Base-by-base conservation (phyloP, 2,888 invertebrate genomes). In the Drosophila mulleri region DNA sequence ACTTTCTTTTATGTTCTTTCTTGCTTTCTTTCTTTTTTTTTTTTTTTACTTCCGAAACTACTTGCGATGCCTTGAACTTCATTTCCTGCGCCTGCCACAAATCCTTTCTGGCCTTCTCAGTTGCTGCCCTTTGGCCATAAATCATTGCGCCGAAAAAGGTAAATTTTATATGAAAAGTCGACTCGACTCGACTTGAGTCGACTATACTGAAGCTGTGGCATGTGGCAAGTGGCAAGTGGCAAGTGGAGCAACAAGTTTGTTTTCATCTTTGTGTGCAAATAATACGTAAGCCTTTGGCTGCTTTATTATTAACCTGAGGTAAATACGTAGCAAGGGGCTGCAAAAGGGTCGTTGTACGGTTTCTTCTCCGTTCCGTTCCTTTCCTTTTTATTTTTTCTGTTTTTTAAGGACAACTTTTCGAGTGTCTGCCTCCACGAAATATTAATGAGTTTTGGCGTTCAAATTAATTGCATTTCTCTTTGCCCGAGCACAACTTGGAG, bases 371-470 rank as follows among this genome's bases (percentile, higher is more conserved):
- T 11, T 18, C 23, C 48, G 26, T 26, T 26, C 26, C 5, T 0
- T 26, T 4, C 26, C 20, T 23, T 23, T 18, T 48, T 59, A 50
- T 41, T 20, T 23, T 45, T 41, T 0, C 7, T 50, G 18, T 35
- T 54, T 57, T 69, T 64, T 44, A 65, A 58, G 67, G 66, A 57
- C 63, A 70, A 62, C 50, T 72, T 77, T 56, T 77, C 61, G 60
- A 86, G 86, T 88, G 84, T 86, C 88, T 80, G 67, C 85, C 75
- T 68, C 73, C 76, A 78, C 67, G 74, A 83, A 84, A 84, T 88
- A 88, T 85, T 88, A 85, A 85, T 85, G 84, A 85, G 84, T 85
- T 85, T 85, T 87, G 84, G 80, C 89, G 84, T 85, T 82, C 80
- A 86, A 88, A 88, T 85, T 85, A 85, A 85, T 85, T 85, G 84